These are phyloP conservation scores for Germaria angustata DNA, from an alignment of 2,888 invertebrate species.

Conservation along the genomic window DNA sequence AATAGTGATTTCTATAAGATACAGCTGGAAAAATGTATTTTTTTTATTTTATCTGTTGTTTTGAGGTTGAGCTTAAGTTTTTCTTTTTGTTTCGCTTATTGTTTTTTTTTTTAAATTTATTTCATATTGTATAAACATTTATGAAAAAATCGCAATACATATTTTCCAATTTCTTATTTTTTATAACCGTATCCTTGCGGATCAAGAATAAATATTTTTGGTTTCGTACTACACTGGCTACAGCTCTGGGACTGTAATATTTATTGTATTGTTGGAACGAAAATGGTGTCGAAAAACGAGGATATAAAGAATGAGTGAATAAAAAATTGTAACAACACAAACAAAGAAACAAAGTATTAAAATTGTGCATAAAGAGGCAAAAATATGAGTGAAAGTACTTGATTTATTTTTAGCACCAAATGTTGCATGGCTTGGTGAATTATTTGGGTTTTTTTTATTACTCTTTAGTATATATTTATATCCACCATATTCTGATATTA, in stretches of 20 bases:
- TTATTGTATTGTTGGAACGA: not conserved
- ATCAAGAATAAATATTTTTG: too few relatives aligned
- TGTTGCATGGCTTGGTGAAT: conserved; percentile 35
- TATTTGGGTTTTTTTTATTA: not conserved
- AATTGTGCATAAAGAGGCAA: not conserved
- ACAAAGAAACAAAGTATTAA: not conserved
- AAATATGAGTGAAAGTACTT: not conserved
- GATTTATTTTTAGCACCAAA: conserved; percentile 1
- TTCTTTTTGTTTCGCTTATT: too few relatives aligned
- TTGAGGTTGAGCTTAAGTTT: too few relatives aligned
- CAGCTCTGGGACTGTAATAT: conserved; percentile 15
- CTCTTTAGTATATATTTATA: conserved; percentile 3
- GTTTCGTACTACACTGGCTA: too few relatives aligned
- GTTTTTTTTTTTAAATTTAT: too few relatives aligned
- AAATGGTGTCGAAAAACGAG: not conserved
- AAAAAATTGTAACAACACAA: not conserved
- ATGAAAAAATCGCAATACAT: too few relatives aligned
- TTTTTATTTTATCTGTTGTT: too few relatives aligned
- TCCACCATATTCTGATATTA: not conserved
- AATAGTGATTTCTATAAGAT: too few relatives aligned
- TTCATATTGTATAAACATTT: too few relatives aligned
- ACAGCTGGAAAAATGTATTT: too few relatives aligned
- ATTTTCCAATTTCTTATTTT: too few relatives aligned
- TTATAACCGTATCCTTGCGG: too few relatives aligned
- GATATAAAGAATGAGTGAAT: not conserved